A percentile compares a stretch with the other conserved stretches of the same genome.
Conservation (phyloP, 2,113 vertebrate genomes). For the Ophiodon elongatus region DNA sequence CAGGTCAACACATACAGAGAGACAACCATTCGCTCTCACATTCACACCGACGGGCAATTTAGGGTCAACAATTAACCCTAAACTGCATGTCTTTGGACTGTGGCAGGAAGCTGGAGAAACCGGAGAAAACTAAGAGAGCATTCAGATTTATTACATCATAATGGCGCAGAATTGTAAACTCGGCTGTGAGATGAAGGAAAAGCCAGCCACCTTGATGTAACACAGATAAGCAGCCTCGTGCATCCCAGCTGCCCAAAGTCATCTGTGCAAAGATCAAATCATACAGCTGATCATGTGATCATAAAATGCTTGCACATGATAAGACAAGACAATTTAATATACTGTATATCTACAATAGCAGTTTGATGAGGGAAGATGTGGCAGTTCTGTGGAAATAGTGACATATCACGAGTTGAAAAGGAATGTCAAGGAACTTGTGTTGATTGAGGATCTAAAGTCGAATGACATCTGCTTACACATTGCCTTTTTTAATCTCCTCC, state of each 20-base stretch:
- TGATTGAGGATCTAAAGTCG: not conserved
- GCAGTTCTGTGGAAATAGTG: not conserved
- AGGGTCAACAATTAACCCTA: no score
- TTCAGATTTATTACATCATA: not conserved
- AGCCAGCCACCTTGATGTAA: slow-evolving; percentile 6
- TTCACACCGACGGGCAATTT: no score
- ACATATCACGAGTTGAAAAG: not conserved
- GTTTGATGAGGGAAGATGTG: not conserved
- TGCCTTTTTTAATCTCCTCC: not conserved
- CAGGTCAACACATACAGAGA: no score
- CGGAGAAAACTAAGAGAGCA: no score
- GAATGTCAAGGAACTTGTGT: not conserved
- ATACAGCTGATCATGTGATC: not conserved
- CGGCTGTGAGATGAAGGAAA: not conserved
- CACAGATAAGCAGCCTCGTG: not conserved
- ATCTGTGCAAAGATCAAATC: slow-evolving; percentile 32
- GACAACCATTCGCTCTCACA: no score
- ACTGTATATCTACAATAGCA: not conserved
- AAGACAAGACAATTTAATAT: not conserved
- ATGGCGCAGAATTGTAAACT: not conserved
- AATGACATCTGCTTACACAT: not conserved
- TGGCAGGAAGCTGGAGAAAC: no score
- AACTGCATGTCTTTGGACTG: no score
- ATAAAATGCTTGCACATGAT: not conserved
- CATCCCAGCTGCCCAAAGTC: slow-evolving; percentile 14